A percentile compares a stretch with the other conserved stretches of the same genome.
Evolutionary conservation across 2,888 invertebrate species (phyloP).

Genomic region (Scrobipalpa atriplicella): DNA sequence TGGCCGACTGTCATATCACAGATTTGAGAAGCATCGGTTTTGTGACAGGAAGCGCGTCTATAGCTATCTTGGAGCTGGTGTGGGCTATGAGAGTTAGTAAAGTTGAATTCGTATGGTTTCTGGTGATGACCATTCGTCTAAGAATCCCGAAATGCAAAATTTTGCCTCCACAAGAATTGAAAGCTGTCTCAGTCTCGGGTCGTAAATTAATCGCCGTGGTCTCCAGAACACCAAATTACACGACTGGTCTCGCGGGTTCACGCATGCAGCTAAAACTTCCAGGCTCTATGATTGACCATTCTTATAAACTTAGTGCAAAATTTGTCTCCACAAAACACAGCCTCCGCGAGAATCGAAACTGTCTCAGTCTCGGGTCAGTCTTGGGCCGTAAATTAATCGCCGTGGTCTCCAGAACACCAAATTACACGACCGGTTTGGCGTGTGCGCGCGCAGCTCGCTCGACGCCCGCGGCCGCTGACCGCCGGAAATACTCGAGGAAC

Average conservation of each 20-base stretch:
- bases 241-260: slow-evolving; percentile 78
- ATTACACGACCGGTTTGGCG: slow-evolving; percentile 73
- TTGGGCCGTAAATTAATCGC: slow-evolving; percentile 64
- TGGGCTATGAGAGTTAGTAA: slow-evolving; percentile 2
- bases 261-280: no score
- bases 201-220: no score
- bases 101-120: no score
- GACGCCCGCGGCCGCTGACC: slow-evolving; percentile 48
- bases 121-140: no score
- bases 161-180: no score
- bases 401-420: slow-evolving; percentile 62
- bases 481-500: slow-evolving; percentile 33
- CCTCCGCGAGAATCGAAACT: neutral
- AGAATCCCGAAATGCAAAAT: no score
- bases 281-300: no score
- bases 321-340: neutral
- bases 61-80: slow-evolving; percentile 29
- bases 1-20: slow-evolving; percentile 53
- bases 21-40: slow-evolving; percentile 44
- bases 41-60: slow-evolving; percentile 68
- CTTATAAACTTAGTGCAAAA: neutral
- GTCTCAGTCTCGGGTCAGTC: neutral
- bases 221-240: slow-evolving; percentile 22
- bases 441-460: slow-evolving; percentile 52
- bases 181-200: no score